Evolutionary conservation across 2,888 invertebrate genomes (phyloP).

Genomic region (Leptogaster cylindrica): DNA sequence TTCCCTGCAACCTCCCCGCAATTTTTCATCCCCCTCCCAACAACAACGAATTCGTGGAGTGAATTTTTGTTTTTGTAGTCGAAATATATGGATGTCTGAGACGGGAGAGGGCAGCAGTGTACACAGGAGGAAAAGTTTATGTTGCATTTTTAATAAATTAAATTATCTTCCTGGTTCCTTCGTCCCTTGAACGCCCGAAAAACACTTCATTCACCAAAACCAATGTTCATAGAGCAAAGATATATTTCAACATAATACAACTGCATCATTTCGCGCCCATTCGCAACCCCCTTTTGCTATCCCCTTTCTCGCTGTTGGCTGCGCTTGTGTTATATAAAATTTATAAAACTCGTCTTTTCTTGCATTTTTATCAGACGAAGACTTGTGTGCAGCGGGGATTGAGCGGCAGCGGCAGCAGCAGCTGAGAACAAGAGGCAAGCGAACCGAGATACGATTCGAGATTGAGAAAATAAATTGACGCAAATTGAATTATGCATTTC

Average conservation of each 20-base stretch:
- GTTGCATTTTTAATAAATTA: constrained; percentile 41
- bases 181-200: constrained; percentile 1
- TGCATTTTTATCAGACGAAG: constrained; percentile 35
- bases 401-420: neutral
- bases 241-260: constrained; percentile 26
- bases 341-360: constrained; percentile 41
- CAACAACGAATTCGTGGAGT: neutral
- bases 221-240: constrained; percentile 36
- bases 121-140: constrained; percentile 30
- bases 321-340: constrained; percentile 36
- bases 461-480: constrained; percentile 40
- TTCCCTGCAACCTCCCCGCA: neutral
- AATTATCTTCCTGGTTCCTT: constrained; percentile 17
- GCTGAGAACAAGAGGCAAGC: constrained; percentile 22
- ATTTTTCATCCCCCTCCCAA: neutral
- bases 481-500: constrained; percentile 41
- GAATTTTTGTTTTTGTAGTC: neutral
- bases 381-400: neutral
- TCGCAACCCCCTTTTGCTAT: neutral
- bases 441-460: constrained; percentile 12
- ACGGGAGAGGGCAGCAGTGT: no score
- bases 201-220: constrained; percentile 1
- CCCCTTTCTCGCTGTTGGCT: neutral
- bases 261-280: neutral
- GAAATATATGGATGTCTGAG: neutral